These are phyloP conservation scores for Sardinella longiceps DNA, from an alignment of 2,797 vertebrate genomes.

Conservation along the genomic window DNA sequence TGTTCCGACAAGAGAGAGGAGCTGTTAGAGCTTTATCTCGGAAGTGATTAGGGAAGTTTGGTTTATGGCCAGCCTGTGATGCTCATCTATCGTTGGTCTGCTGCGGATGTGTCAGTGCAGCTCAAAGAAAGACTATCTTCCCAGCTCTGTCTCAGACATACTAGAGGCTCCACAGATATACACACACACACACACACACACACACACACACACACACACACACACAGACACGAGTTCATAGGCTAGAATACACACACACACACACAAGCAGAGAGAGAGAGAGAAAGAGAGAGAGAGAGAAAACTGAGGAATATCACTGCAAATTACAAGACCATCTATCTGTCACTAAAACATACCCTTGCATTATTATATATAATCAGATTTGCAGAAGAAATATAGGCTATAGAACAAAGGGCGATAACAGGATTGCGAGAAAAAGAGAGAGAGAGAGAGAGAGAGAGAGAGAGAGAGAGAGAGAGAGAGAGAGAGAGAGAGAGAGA, in stretches of 20 bases:
- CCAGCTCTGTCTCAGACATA: neutral
- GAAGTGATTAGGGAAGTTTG: constrained; percentile 64
- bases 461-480: neutral
- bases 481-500: neutral
- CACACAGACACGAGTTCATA: constrained; percentile 36
- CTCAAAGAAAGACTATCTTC: constrained; percentile 12
- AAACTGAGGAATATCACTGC: constrained; percentile 41
- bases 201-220: neutral
- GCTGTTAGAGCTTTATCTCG: constrained; percentile 52
- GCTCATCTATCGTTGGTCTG: constrained; percentile 55
- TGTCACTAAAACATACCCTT: neutral
- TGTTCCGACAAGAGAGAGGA: constrained; percentile 60
- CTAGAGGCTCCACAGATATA: neutral
- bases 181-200: neutral
- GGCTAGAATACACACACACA: constrained; percentile 2
- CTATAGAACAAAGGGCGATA: no score
- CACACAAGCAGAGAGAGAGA: constrained; percentile 2
- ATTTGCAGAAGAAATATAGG: neutral
- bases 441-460: neutral
- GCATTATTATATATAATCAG: neutral
- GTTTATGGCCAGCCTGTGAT: constrained; percentile 59
- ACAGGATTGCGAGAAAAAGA: no score
- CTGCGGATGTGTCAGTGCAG: neutral
- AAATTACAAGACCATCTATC: constrained; percentile 3
- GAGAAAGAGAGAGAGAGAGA: constrained; percentile 26